phyloP scores from a whole-genome alignment of 2,888 invertebrate genomes.

The Apotomis betuletana region DNA sequence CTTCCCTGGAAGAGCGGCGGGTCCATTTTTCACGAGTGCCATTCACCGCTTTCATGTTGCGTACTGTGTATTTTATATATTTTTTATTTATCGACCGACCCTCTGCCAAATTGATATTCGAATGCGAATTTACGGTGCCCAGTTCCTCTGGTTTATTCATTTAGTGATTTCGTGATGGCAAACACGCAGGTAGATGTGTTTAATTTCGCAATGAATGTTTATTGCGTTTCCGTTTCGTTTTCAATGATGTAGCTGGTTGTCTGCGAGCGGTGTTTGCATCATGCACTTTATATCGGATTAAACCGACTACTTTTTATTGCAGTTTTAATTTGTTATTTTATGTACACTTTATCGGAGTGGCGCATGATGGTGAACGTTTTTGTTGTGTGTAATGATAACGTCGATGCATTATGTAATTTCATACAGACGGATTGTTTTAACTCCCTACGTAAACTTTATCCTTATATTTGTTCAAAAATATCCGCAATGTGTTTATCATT shows the following conservation, averaged over 20 bases:
- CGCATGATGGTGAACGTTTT: neutral
- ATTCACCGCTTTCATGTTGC: slow-evolving; percentile 81
- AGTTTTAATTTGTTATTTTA: slow-evolving; percentile 28
- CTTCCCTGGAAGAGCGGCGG: slow-evolving; percentile 83
- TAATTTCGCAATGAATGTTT: slow-evolving; percentile 83
- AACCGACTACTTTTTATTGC: slow-evolving; percentile 45
- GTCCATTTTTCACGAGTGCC: slow-evolving; percentile 84
- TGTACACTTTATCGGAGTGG: slow-evolving; percentile 6
- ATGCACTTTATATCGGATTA: slow-evolving; percentile 53
- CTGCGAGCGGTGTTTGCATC: slow-evolving; percentile 56
- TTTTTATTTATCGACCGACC: slow-evolving; percentile 76
- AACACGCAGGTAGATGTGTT: slow-evolving; percentile 82
- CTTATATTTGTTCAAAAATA: no score
- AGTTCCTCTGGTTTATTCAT: slow-evolving; percentile 82
- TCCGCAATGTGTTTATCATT: no score
- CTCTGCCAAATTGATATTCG: slow-evolving; percentile 80
- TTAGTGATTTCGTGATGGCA: slow-evolving; percentile 80
- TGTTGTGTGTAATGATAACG: neutral
- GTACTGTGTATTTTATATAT: slow-evolving; percentile 78
- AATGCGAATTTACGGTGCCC: slow-evolving; percentile 75
- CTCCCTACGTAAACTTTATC: no score
- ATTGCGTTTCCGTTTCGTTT: slow-evolving; percentile 79
- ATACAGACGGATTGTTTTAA: no score
- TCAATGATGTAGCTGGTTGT: slow-evolving; percentile 59
- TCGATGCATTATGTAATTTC: neutral